phyloP scores from a whole-genome alignment of 2,888 invertebrate genomes.

The Dryomyza anilis region DNA sequence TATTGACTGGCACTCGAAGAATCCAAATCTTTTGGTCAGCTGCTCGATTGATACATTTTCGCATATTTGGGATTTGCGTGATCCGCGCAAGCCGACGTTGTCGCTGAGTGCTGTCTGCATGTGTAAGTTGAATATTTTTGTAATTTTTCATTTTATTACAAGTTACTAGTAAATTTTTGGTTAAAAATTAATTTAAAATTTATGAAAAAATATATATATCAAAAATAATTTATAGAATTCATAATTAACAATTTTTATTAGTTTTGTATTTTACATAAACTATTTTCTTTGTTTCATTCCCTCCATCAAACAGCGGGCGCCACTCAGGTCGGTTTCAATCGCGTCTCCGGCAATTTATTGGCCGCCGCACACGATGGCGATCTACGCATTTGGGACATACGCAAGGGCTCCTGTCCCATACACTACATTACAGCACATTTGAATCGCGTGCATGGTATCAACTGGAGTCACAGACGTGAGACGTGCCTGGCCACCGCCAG shows the following conservation, averaged over 20 bases:
- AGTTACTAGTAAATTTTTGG: too few relatives aligned
- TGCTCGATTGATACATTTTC: conserved; percentile 94
- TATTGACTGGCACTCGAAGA: conserved; percentile 87
- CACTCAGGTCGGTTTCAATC: conserved; percentile 93
- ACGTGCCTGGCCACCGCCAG: conserved; percentile 89
- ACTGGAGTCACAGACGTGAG: conserved; percentile 89
- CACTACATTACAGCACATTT: conserved; percentile 94
- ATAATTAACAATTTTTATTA: too few relatives aligned
- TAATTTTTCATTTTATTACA: too few relatives aligned
- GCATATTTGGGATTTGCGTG: conserved; percentile 91
- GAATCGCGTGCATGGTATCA: conserved; percentile 81
- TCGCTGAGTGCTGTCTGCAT: conserved; percentile 88
- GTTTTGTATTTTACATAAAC: too few relatives aligned
- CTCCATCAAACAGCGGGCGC: conserved; percentile 76
- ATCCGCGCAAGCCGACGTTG: conserved; percentile 79
- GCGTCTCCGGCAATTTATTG: conserved; percentile 78
- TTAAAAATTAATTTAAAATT: neutral
- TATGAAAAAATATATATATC: neutral
- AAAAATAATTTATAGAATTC: neutral
- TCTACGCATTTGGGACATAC: conserved; percentile 92
- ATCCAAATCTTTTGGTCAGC: conserved; percentile 79
- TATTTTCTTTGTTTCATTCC: neutral
- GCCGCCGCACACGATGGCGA: conserved; percentile 97
- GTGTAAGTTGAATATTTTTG: conserved; percentile 55
- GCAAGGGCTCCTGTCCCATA: conserved; percentile 84